phyloP scores from a whole-genome alignment of 2,113 vertebrate species.

The Casuarius casuarius region DNA sequence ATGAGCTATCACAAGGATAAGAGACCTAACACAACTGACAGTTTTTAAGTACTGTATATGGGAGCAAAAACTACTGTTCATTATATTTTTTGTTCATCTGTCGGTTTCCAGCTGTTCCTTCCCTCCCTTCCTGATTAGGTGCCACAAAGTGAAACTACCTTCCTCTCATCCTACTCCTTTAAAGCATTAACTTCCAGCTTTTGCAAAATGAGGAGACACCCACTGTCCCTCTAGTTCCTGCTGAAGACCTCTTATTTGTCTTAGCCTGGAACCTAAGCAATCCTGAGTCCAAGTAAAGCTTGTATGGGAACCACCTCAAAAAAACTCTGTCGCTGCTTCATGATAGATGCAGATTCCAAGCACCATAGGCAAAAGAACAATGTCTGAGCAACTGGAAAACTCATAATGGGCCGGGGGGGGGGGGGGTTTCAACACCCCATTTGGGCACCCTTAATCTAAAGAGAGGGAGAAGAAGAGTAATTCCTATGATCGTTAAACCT shows the following conservation, averaged over 20 bases:
- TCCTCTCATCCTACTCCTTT: background rate
- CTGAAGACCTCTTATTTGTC: background rate
- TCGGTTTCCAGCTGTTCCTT: background rate
- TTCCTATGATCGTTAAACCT: background rate
- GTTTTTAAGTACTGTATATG: background rate
- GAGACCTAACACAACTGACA: background rate
- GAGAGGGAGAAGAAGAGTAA: rapidly evolving
- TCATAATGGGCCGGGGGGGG: background rate
- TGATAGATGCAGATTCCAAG: background rate
- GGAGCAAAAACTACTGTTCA: background rate
- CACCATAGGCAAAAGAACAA: background rate
- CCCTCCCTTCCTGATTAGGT: background rate
- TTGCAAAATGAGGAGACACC: background rate
- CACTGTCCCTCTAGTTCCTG: background rate
- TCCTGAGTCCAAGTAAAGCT: background rate
- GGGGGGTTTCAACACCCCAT: background rate
- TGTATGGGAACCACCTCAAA: background rate
- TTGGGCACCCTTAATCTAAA: background rate
- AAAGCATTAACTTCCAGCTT: background rate
- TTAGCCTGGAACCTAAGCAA: background rate
- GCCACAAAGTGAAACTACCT: background rate
- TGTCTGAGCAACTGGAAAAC: background rate
- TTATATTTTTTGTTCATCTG: background rate
- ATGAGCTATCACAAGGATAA: background rate
- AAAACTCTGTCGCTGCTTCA: background rate